A percentile compares a stretch with the other conserved stretches of the same genome.
Evolutionary conservation across 2,888 invertebrate genomes (phyloP).

Genomic region (Dasysyrphus tricinctus): DNA sequence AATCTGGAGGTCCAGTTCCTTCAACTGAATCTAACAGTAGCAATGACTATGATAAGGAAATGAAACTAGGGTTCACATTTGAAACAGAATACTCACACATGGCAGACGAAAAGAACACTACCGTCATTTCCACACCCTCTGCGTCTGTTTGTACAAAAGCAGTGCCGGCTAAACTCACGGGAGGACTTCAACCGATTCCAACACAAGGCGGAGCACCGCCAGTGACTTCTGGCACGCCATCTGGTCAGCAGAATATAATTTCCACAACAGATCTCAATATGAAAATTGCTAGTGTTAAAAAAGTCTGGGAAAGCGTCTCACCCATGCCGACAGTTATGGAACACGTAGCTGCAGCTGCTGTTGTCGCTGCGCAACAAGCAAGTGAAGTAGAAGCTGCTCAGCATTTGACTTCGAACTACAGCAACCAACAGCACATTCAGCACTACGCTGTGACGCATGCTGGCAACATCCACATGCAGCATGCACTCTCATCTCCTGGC

Average conservation of each 20-base stretch:
- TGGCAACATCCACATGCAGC: conserved; percentile 81
- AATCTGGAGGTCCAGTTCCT: conserved; percentile 52
- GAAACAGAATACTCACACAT: conserved; percentile 90
- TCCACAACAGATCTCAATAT: conserved; percentile 95
- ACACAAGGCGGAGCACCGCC: conserved; percentile 47
- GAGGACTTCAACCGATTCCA: conserved; percentile 75
- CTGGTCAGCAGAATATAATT: conserved; percentile 88
- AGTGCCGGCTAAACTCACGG: conserved; percentile 82
- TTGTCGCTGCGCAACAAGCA: conserved; percentile 67
- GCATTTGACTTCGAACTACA: conserved; percentile 77
- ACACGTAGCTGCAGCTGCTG: conserved; percentile 80
- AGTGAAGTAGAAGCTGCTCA: conserved; percentile 68
- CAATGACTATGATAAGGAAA: conserved; percentile 91
- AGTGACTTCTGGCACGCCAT: conserved; percentile 32
- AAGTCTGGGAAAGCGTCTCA: conserved; percentile 89
- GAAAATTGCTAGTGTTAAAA: conserved; percentile 96
- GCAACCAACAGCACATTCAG: conserved; percentile 79
- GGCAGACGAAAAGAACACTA: conserved; percentile 83
- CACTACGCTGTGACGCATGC: conserved; percentile 80
- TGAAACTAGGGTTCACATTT: conserved; percentile 96
- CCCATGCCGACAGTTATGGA: conserved; percentile 89
- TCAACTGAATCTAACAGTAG: conserved; percentile 82
- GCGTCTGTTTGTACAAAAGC: conserved; percentile 79
- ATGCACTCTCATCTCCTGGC: conserved; percentile 82
- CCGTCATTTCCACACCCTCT: conserved; percentile 51